phyloP scores from a whole-genome alignment of 2,888 invertebrate species.

The Cephalotes varians region DNA sequence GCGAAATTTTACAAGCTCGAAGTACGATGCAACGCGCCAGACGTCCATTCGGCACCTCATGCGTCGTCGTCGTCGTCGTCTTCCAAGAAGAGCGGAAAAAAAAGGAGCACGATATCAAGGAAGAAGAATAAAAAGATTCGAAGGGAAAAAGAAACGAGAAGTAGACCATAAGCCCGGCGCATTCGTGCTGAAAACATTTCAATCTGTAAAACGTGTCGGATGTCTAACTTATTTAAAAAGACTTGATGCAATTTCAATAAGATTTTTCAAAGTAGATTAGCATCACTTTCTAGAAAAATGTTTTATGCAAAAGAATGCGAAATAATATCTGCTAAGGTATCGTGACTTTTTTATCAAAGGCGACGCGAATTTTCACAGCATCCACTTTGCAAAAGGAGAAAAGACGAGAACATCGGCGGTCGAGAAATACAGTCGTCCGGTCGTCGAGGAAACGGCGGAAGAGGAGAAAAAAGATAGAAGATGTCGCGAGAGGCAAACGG shows the following conservation, averaged over 20 bases:
- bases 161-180: neutral
- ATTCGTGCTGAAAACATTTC: neutral
- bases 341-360: neutral
- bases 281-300: neutral
- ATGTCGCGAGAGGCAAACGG: neutral
- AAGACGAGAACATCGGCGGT: neutral
- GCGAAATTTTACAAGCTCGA: conserved; percentile 24
- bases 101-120: conserved; percentile 9
- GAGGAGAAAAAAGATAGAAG: neutral
- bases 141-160: neutral
- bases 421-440: conserved; percentile 25
- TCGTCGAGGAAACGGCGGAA: neutral
- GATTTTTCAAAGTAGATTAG: neutral
- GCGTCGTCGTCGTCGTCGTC: conserved; percentile 21
- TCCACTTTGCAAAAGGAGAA: neutral
- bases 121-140: neutral
- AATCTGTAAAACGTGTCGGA: neutral
- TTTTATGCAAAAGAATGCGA: neutral
- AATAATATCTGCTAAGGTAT: neutral
- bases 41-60: conserved; percentile 45
- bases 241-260: neutral
- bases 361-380: neutral
- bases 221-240: conserved; percentile 9
- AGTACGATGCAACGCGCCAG: conserved; percentile 36
- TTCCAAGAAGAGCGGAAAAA: conserved; percentile 24